Conservation (phyloP, 2,888 invertebrate species). For the Cordylochernes scorpioides region DNA sequence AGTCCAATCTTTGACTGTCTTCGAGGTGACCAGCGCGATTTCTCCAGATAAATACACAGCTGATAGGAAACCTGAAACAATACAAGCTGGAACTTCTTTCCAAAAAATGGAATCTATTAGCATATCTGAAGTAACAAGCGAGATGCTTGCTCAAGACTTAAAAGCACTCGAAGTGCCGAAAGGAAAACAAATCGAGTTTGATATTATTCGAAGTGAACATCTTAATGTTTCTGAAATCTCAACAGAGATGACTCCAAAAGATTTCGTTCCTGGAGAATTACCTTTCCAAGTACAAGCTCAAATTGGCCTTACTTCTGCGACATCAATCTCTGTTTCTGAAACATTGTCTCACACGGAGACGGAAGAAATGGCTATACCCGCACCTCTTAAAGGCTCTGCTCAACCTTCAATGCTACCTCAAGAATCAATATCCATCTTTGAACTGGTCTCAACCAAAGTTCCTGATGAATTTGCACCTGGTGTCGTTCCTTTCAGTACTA, state of each 20-base stretch:
- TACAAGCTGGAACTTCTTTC: constrained; percentile 27
- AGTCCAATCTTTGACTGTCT: constrained; percentile 12
- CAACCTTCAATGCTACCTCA: too few relatives aligned
- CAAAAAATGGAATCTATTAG: constrained; percentile 25
- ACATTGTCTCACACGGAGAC: too few relatives aligned
- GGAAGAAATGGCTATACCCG: too few relatives aligned
- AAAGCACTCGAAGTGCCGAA: constrained; percentile 4
- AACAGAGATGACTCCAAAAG: constrained; percentile 19
- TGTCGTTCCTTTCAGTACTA: constrained; percentile 2
- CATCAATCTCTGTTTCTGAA: too few relatives aligned
- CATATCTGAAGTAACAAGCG: constrained; percentile 8
- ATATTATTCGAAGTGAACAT: constrained; percentile 7
- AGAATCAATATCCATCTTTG: too few relatives aligned
- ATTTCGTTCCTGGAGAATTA: constrained; percentile 7
- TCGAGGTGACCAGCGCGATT: constrained; percentile 10
- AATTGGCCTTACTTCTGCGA: constrained; percentile 9
- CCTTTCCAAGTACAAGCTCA: constrained; percentile 8
- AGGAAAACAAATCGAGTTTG: constrained; percentile 6
- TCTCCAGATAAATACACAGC: constrained; percentile 10
- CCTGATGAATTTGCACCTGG: constrained; percentile 2
- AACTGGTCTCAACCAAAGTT: not conserved
- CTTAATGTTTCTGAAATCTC: constrained; percentile 21
- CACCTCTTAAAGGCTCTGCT: too few relatives aligned
- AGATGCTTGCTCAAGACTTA: constrained; percentile 7
- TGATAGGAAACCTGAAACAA: constrained; percentile 20